Conservation (phyloP, 2,888 invertebrate species). For the Cremastinae sp. region DNA sequence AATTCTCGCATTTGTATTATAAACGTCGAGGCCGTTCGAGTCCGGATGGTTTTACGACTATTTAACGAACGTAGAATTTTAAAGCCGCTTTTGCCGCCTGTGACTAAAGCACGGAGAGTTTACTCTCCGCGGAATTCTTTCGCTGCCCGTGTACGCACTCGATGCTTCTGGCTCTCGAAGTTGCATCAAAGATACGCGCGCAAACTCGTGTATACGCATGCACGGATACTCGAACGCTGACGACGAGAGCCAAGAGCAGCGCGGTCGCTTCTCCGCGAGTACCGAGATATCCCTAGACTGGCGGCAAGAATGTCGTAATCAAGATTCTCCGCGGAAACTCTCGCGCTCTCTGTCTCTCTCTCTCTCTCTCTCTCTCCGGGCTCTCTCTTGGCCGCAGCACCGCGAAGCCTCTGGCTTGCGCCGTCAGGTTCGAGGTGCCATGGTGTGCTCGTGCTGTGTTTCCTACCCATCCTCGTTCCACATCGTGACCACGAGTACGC, state of each 20-base stretch:
- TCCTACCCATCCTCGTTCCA: slow-evolving; percentile 48
- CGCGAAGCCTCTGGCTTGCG: slow-evolving; percentile 45
- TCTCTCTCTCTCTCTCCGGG: slow-evolving; percentile 54
- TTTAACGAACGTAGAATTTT: slow-evolving; percentile 58
- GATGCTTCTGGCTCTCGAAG: slow-evolving; percentile 11
- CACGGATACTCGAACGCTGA: slow-evolving; percentile 13
- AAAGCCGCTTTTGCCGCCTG: slow-evolving; percentile 15
- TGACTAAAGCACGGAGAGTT: slow-evolving; percentile 8
- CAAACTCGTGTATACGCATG: not conserved
- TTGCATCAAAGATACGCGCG: not conserved
- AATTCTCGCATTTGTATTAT: slow-evolving; percentile 6
- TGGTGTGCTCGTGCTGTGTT: slow-evolving; percentile 1
- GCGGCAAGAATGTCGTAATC: slow-evolving; percentile 65
- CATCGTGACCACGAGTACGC: slow-evolving; percentile 58
- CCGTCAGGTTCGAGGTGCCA: slow-evolving; percentile 42
- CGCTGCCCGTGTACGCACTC: slow-evolving; percentile 9
- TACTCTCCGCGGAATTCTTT: slow-evolving; percentile 11
- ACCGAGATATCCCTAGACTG: slow-evolving; percentile 57
- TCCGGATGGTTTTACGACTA: slow-evolving; percentile 56
- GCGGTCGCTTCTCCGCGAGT: slow-evolving; percentile 48
- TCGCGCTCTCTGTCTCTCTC: slow-evolving; percentile 55
- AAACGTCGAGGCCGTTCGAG: slow-evolving; percentile 22
- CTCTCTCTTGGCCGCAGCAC: slow-evolving; percentile 46
- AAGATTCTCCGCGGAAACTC: slow-evolving; percentile 64
- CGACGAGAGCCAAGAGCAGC: slow-evolving; percentile 25